A percentile compares a stretch with the other conserved stretches of the same genome.
These are phyloP conservation scores for human (Homo sapiens) DNA, from an alignment of 2,113 vertebrate species.

Conservation along the genomic window GRCh38 chr4:95598001-95598500, in stretches of 20 bases:
- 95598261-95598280: constrained; percentile 8
- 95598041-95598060: constrained; percentile 65
- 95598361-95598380: background rate
- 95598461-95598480: background rate
- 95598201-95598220: background rate
- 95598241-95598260: constrained; percentile 15
- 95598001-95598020: constrained; percentile 62
- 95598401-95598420: background rate
- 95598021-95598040: constrained; percentile 69
- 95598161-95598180: background rate
- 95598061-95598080: constrained; percentile 29
- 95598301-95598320: background rate
- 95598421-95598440: background rate
- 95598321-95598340: background rate
- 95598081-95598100: background rate
- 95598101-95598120: background rate
- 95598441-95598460: background rate
- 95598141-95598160: background rate
- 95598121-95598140: constrained; percentile 45
- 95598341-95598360: background rate
- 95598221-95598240: background rate
- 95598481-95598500: background rate
- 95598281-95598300: background rate
- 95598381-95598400: background rate
- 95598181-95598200: background rate